Base-by-base conservation (phyloP, 2,797 vertebrate genomes). In the Enteromius argenteus region DNA sequence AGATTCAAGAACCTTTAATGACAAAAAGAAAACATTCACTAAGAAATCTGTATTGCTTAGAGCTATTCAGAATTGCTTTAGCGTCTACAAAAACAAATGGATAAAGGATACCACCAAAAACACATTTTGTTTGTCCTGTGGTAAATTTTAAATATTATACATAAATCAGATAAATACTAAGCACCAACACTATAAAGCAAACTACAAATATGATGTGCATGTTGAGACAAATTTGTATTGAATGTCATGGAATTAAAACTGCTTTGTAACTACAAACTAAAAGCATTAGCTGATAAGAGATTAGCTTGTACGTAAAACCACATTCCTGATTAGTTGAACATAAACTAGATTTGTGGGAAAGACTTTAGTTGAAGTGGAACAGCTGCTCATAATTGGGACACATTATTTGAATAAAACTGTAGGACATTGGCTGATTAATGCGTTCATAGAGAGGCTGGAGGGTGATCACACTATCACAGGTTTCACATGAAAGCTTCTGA, bases 1-100 rank as follows among this genome's bases (percentile, higher is more conserved):
- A 99, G 92, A 88, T 96, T 96, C 8, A 99, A 96, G 88, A 99
- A 99, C 93, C 98, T 99, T 91, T 10, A 56, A 66, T 21, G 17
- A 21, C 81, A 19, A 82, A 60, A n/a, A 83, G 4, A 14, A 75
- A 5, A 71, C n/a, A n/a, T 51, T 0, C 7, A 32, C 27, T 32
- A 3, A 30, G 13, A 66, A 44, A 35, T 17, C 21, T 51, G 11
- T 5, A 69, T 15, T 3, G 53, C 9, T 79, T 15, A 75, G 39
- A 21, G 13, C 30, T 51, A 13, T 49, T 49, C 44, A 44, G n/a
- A 77, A 27, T 62, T 27, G 8, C 14, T 44, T 60, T 9, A 27
- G 37, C 42, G 56, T 51, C 30, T 10, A 32, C 17, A 73, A 49
- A 19, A 49, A 49, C 10, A 49, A 49, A 49, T 13, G 0, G 32